Base-by-base conservation (phyloP, 64 coral and sea anemone genomes). In the Actinia tenebrosa region DNA sequence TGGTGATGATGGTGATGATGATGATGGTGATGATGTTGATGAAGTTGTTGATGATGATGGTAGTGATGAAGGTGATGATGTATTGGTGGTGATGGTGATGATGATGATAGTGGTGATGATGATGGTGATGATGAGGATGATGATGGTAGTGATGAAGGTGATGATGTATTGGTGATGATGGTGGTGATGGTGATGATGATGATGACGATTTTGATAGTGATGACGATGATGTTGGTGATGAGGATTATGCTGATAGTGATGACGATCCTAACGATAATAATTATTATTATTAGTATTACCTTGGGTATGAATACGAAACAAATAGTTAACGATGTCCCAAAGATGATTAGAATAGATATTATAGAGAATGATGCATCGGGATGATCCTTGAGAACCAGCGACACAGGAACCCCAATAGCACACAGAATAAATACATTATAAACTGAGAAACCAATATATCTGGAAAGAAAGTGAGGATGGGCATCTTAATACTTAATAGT, bases 221-320 rank as follows among this genome's bases (percentile, higher is more conserved):
- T 37, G 8, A 19, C 8, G 16, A 78, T 45, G 75, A 27, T 2
- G 44, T 27, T 37, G 20, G 19, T 58, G 56, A 58, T 58, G 10
- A 58, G 0, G 52, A 81, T 10, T 45, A 45, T 47, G 77, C 25
- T 37, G 8, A 78, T 45, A n/a, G 3, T 78, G 75, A 78, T 37
- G 8, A 19, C 8, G 16, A 78, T 45, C 15, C 7, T 2, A 15
- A 45, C 18, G 30, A 47, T 18, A 61, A 61, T 16, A 4, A 61
- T 61, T 2, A 19, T 61, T 16, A 4, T 61, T 19, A 61, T 18
- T 16, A 61, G 4, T 16, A 66, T 9, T 87, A 96, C 94, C 94
- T 96, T 96, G 42, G 94, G 94, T 84, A 96, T 93, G 43, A 96
- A 96, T 19, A 96, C 94, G 15, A 96, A 87, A 53, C 94, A 87